A percentile compares a stretch with the other conserved stretches of the same genome.
Conservation (phyloP, 2,888 invertebrate species). For the Harpalus rufipes region DNA sequence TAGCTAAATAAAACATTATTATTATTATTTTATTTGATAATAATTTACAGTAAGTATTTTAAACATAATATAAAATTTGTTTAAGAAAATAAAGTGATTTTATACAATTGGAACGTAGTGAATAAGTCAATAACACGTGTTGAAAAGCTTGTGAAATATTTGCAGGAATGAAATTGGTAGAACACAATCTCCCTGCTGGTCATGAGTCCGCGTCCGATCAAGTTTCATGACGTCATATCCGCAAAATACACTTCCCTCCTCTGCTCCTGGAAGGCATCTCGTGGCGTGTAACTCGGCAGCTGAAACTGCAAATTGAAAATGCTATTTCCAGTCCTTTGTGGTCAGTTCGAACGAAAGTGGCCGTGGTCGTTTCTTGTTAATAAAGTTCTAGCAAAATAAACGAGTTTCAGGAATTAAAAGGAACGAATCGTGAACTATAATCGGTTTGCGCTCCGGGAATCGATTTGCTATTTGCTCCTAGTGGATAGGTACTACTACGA, state of each 20-base stretch:
- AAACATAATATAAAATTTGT: too few relatives aligned
- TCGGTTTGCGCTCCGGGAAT: slow-evolving; percentile 38
- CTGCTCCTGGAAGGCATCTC: slow-evolving; percentile 7
- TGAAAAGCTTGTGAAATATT: slow-evolving; percentile 21
- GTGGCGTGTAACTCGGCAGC: slow-evolving; percentile 53
- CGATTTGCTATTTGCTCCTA: slow-evolving; percentile 33
- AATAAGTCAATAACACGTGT: neutral
- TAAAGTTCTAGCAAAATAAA: slow-evolving; percentile 60
- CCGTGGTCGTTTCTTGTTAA: slow-evolving; percentile 58
- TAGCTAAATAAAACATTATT: too few relatives aligned
- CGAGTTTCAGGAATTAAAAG: slow-evolving; percentile 59
- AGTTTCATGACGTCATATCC: slow-evolving; percentile 49
- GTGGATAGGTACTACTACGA: too few relatives aligned
- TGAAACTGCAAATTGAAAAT: slow-evolving; percentile 62
- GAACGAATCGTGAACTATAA: slow-evolving; percentile 58
- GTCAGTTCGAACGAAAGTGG: slow-evolving; percentile 58
- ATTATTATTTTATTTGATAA: too few relatives aligned
- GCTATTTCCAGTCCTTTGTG: slow-evolving; percentile 60
- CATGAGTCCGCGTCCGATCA: slow-evolving; percentile 27
- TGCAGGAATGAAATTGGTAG: neutral
- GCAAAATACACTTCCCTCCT: slow-evolving; percentile 31
- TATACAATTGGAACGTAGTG: neutral
- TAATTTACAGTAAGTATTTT: too few relatives aligned
- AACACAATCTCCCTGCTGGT: slow-evolving; percentile 36
- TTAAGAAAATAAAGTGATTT: too few relatives aligned